phyloP scores from a whole-genome alignment of 2,113 vertebrate species.

The Megaceryle maxima region DNA sequence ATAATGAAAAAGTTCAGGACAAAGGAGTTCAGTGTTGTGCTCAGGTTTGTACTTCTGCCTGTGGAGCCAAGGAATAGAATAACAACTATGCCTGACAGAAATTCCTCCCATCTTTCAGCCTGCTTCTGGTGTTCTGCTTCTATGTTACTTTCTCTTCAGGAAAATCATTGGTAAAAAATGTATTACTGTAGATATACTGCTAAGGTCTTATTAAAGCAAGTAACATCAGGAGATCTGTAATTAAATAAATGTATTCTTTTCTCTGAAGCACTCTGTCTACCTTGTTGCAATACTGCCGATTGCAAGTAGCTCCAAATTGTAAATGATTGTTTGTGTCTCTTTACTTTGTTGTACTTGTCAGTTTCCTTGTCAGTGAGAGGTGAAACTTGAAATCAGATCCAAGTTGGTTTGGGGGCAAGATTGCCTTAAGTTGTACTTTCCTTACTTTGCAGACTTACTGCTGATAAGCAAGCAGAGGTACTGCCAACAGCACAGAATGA shows the following conservation, averaged over 20 bases:
- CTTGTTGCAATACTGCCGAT: background rate
- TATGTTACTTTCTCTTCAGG: background rate
- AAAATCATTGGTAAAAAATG: background rate
- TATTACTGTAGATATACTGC: background rate
- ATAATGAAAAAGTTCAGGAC: background rate
- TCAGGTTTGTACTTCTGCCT: background rate
- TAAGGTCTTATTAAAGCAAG: background rate
- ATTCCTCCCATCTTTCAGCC: background rate
- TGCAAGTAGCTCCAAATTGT: background rate
- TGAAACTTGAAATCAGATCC: background rate
- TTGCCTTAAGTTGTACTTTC: background rate
- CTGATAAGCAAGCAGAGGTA: background rate
- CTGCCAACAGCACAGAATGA: background rate
- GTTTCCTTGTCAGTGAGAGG: background rate
- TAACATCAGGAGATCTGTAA: background rate
- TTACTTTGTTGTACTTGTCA: background rate
- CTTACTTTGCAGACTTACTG: background rate
- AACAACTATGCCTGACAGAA: background rate
- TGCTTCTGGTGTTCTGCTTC: background rate
- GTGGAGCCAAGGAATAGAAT: background rate
- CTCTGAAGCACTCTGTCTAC: background rate
- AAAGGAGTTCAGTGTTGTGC: background rate
- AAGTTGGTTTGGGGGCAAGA: background rate
- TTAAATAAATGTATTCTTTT: background rate
- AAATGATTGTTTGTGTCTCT: background rate